phyloP scores from a whole-genome alignment of 2,888 invertebrate species.

The Cephus sareptanus region DNA sequence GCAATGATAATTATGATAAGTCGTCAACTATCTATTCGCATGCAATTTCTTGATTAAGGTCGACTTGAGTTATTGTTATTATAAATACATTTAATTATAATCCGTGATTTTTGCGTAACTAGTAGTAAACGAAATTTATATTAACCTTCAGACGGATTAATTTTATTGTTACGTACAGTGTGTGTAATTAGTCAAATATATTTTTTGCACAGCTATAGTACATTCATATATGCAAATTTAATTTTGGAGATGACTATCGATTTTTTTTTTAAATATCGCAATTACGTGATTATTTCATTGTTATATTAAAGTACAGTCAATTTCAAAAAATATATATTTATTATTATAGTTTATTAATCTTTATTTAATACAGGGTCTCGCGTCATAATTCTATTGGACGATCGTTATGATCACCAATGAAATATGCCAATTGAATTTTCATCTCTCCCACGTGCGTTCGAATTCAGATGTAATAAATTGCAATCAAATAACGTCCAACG shows the following conservation, averaged over 20 bases:
- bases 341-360: too few species aligned
- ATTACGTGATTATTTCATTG: not conserved
- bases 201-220: not conserved
- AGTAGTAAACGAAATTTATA: too few species aligned
- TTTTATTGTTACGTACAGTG: not conserved
- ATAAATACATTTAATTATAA: not conserved
- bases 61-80: not conserved
- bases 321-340: too few species aligned
- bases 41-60: not conserved
- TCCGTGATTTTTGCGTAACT: not conserved
- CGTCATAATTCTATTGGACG: too few species aligned
- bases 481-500: not conserved
- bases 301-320: not conserved
- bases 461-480: not conserved
- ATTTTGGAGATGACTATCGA: not conserved
- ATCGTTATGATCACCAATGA: not conserved
- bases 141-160: not conserved
- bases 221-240: not conserved
- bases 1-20: not conserved
- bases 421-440: not conserved
- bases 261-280: too few species aligned
- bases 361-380: too few species aligned
- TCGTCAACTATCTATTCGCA: not conserved
- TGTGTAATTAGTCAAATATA: not conserved
- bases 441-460: not conserved